Percentiles rank a stretch among this genome's conserved stretches.
These are phyloP conservation scores for Maccullochella peelii DNA, from an alignment of 2,113 vertebrate genomes.

Conservation along the genomic window DNA sequence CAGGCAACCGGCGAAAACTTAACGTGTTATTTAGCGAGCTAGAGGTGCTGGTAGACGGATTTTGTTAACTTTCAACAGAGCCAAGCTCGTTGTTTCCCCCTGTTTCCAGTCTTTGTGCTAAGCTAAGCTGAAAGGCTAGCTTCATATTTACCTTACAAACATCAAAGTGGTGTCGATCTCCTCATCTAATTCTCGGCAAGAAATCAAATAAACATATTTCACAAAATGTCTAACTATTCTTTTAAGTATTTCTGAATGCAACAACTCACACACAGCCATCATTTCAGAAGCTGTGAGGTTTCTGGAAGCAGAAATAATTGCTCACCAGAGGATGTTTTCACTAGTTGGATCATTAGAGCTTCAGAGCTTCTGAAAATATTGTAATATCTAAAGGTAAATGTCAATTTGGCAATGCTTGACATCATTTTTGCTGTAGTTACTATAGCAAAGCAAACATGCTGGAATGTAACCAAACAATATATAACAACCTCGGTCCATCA, in stretches of 20 bases:
- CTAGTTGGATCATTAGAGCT: constrained; percentile 8
- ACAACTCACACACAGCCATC: not conserved
- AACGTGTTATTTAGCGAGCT: not conserved
- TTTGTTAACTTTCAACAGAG: not conserved
- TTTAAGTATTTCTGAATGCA: not conserved
- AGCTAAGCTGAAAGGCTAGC: not conserved
- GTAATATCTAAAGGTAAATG: constrained; percentile 26
- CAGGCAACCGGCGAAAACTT: not conserved
- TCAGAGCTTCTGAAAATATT: constrained; percentile 12
- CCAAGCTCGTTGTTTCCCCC: not conserved
- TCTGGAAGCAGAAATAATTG: not conserved
- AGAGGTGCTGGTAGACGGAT: not conserved
- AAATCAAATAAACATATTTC: not conserved
- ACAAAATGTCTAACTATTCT: not conserved
- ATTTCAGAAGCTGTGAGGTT: not conserved
- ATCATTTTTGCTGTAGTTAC: not conserved
- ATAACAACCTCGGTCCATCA: constrained; percentile 52
- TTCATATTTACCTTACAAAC: not conserved
- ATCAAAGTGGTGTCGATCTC: not conserved
- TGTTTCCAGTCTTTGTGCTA: not conserved
- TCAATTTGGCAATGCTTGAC: constrained; percentile 11
- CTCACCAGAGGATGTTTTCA: not conserved
- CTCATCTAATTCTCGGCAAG: not conserved
- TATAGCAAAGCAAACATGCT: constrained; percentile 41
- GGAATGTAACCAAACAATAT: constrained; percentile 46